phyloP scores from a whole-genome alignment of 2,888 invertebrate genomes.

The Tetranychus piercei region DNA sequence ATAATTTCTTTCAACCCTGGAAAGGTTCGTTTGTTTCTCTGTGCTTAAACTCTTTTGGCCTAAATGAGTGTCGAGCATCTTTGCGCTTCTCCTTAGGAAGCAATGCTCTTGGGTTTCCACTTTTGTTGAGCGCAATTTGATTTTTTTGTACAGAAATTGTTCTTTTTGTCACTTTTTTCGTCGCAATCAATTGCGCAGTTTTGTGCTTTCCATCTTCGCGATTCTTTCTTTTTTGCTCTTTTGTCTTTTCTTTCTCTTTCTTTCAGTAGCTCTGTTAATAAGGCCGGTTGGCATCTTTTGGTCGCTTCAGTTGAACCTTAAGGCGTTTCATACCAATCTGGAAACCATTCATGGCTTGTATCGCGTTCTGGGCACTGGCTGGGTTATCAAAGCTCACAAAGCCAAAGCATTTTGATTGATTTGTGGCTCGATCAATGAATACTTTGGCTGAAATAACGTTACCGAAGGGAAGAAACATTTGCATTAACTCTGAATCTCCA shows the following conservation, averaged over 20 bases:
- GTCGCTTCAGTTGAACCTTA: slow-evolving; percentile 96
- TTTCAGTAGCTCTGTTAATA: slow-evolving; percentile 43
- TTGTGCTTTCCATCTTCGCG: too few species aligned
- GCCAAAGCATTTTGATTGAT: slow-evolving; percentile 29
- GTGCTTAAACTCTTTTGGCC: too few species aligned
- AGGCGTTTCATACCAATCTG: slow-evolving; percentile 99
- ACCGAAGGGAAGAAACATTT: slow-evolving; percentile 99
- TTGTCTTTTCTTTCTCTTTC: background rate
- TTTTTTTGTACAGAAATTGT: too few species aligned
- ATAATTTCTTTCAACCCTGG: too few species aligned
- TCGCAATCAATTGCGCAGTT: too few species aligned
- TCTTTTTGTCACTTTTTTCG: too few species aligned
- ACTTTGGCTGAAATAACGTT: slow-evolving; percentile 99
- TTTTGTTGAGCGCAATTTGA: too few species aligned
- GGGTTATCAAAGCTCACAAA: slow-evolving; percentile 99
- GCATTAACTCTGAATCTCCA: slow-evolving; percentile 95
- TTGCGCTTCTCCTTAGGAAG: too few species aligned
- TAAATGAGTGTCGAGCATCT: too few species aligned
- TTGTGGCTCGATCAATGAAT: slow-evolving; percentile 67
- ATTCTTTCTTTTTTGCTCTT: background rate
- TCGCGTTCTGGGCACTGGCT: slow-evolving; percentile 89
- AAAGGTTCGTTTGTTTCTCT: too few species aligned
- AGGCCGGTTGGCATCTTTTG: slow-evolving; percentile 91
- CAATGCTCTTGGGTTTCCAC: too few species aligned
- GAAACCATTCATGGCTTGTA: slow-evolving; percentile 99